phyloP scores from a whole-genome alignment of 2,113 vertebrate species.

The Podarcis cretensis region DNA sequence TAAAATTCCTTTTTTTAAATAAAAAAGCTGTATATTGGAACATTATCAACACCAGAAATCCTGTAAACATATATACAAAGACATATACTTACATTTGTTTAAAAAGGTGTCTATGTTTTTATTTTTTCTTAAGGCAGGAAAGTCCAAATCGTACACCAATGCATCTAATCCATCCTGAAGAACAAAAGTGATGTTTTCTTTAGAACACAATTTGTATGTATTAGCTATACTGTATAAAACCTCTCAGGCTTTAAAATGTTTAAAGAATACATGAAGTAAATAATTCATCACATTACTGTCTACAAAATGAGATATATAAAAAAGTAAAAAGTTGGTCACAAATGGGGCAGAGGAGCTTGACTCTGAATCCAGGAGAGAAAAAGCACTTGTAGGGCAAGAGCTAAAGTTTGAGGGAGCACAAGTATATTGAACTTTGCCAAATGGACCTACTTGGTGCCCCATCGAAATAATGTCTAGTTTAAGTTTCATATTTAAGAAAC shows the following conservation, averaged over 20 bases:
- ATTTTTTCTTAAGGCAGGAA: conserved; percentile 98
- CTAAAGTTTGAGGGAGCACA: too few species aligned
- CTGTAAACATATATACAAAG: conserved; percentile 83
- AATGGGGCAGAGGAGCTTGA: too few species aligned
- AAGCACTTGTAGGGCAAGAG: too few species aligned
- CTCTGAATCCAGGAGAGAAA: too few species aligned
- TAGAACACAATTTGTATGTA: conserved; percentile 35
- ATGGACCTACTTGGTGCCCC: too few species aligned
- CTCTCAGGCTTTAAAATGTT: not conserved
- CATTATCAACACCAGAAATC: not conserved
- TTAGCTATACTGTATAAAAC: not conserved
- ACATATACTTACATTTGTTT: conserved; percentile 94
- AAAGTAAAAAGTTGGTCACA: too few species aligned
- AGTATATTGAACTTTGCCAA: too few species aligned
- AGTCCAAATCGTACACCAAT: conserved; percentile 98
- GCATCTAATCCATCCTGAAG: conserved; percentile 96
- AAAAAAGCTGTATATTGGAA: not conserved
- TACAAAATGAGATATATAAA: not conserved
- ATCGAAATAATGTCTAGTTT: too few species aligned
- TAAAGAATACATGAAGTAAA: conserved; percentile 9
- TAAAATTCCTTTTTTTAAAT: too few species aligned
- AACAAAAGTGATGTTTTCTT: conserved; percentile 45
- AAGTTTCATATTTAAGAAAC: too few species aligned
- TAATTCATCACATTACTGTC: conserved; percentile 20
- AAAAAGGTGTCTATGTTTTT: conserved; percentile 99